Evolutionary conservation across 2,888 invertebrate species (phyloP).

Genomic region (Anagyrus pseudococci): DNA sequence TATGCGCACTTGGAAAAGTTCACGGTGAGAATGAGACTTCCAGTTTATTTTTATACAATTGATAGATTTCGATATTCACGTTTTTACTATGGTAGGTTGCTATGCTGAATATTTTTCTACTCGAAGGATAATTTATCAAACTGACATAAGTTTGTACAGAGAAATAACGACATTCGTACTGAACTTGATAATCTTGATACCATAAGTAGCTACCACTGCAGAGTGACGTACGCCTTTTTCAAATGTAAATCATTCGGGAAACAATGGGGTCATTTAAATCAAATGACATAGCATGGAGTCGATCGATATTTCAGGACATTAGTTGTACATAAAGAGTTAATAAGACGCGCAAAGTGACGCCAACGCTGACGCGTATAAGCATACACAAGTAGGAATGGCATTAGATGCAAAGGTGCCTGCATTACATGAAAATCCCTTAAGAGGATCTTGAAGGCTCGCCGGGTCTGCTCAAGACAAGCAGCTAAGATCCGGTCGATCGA

Average conservation of each 20-base stretch:
- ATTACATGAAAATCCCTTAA: slow-evolving; percentile 36
- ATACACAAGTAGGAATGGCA: neutral
- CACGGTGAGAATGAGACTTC: no score
- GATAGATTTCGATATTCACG: no score
- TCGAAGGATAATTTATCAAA: no score
- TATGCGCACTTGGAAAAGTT: no score
- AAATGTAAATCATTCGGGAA: neutral
- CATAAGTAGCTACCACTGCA: no score
- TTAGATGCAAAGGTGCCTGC: slow-evolving; percentile 15
- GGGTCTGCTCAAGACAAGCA: slow-evolving; percentile 14
- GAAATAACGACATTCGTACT: no score
- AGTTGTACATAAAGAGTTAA: slow-evolving; percentile 30
- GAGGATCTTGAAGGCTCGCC: slow-evolving; percentile 28
- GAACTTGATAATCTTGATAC: no score
- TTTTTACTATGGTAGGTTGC: no score
- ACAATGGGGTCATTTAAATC: slow-evolving; percentile 32
- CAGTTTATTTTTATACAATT: no score
- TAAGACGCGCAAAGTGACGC: slow-evolving; percentile 26
- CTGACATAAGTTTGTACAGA: no score
- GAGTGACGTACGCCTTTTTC: neutral
- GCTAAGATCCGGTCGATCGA: slow-evolving; percentile 25
- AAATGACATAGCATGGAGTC: neutral
- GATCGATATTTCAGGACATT: slow-evolving; percentile 28
- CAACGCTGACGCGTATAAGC: slow-evolving; percentile 18
- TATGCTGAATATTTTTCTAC: no score